A percentile compares a stretch with the other conserved stretches of the same genome.
Conservation (phyloP, 2,888 invertebrate genomes). For the Coelogynopora nodosa region DNA sequence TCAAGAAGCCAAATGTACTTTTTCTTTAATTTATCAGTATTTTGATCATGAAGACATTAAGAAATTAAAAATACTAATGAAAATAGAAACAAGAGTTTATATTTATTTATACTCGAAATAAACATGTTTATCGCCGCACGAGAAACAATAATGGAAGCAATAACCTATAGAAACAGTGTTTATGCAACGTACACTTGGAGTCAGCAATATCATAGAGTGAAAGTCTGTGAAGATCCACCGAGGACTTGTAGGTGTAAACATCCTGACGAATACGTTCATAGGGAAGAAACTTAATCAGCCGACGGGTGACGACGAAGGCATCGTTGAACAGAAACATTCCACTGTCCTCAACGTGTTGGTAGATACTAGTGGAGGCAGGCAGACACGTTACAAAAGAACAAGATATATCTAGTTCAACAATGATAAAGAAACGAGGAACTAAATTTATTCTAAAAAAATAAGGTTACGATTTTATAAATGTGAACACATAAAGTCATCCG, state of each 20-base stretch:
- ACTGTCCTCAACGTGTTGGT: conserved; percentile 56
- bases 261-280: conserved; percentile 55
- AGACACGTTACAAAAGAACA: not conserved
- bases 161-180: too few species aligned
- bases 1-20: too few species aligned
- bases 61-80: too few species aligned
- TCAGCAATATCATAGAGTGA: conserved; percentile 56
- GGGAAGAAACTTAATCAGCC: conserved; percentile 56
- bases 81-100: too few species aligned
- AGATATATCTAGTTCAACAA: not conserved
- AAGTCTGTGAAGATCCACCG: conserved; percentile 52
- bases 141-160: too few species aligned
- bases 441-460: not conserved
- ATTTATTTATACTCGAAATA: too few species aligned
- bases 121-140: too few species aligned
- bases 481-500: too few species aligned
- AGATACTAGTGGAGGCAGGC: conserved; percentile 46
- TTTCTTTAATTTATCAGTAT: too few species aligned
- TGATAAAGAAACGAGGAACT: too few species aligned
- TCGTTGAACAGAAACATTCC: conserved; percentile 60
- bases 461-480: too few species aligned
- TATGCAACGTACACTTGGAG: conserved; percentile 59
- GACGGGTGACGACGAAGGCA: conserved; percentile 55
- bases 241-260: conserved; percentile 55
- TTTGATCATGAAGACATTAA: too few species aligned